Base-by-base conservation (phyloP, 2,888 invertebrate genomes). In the Cephus nigrinus region DNA sequence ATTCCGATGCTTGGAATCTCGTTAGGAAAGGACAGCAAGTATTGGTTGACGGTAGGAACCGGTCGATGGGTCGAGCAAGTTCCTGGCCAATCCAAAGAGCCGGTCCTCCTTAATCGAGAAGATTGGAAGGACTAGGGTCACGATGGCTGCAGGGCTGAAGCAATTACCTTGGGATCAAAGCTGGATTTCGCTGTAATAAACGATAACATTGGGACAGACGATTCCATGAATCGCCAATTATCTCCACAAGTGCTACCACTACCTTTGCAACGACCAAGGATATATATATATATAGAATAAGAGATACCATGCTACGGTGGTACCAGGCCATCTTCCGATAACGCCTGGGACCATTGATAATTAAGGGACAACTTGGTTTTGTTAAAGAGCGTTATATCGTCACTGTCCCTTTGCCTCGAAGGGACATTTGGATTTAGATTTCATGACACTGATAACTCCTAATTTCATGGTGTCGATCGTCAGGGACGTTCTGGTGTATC, bases 191-290 rank as follows among this genome's bases (percentile, higher is more conserved):
- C 74, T 77, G 33, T 34, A 73, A 73, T 73, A 34, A 77, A 77
- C 74, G 69, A 74, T 77, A 77, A 36, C 68, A 75, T 35, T 36
- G 55, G 34, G 73, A 76, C 23, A 35, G 80, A 74, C 73, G 75
- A 78, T 78, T 76, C 73, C 75, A 78, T 78, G 78, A 80, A 80
- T 80, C 76, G 74, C 72, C 75, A 77, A 80, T 80, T 80, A 78
- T 71, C 15, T 74, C 5, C 40, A 5, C 40, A 23, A 40, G 40
- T 40, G 40, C 40, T 40, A 23, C 40, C 1, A 23, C 40, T 40
- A 1, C 23, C 15, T 23, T 23, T 40, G 40, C 23, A 15, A 40
- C 4, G 40, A 40, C 15, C 35, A 35, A 12, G 12, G 1, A 35
- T 35, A 35, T 35, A 35, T 35, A 11, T 35, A 40, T 40, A 4